Conservation (phyloP, 2,797 vertebrate species). For the Gobionotothen gibberifrons region DNA sequence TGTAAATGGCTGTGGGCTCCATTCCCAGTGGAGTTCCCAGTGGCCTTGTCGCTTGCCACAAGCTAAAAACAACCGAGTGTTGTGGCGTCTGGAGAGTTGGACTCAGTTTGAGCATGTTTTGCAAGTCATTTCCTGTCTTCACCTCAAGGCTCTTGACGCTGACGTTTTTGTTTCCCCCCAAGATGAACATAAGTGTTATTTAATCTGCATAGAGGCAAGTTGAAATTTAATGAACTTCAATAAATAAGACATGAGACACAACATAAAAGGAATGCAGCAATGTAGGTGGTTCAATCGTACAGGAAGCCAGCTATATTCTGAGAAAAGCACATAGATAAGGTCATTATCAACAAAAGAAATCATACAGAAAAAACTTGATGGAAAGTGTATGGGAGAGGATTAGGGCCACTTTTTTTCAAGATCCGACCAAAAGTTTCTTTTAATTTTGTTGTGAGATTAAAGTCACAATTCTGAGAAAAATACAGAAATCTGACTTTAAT, state of each 20-base stretch:
- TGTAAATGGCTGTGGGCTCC: conserved; percentile 49
- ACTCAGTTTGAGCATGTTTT: conserved; percentile 60
- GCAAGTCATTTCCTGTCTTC: conserved; percentile 56
- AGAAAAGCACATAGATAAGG: conserved; percentile 26
- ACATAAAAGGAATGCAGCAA: conserved; percentile 14
- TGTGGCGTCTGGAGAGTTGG: conserved; percentile 33
- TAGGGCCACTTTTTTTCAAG: no score
- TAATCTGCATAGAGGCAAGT: conserved; percentile 36
- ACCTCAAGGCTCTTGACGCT: conserved; percentile 51
- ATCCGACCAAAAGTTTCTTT: no score
- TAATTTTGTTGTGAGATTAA: no score
- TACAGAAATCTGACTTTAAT: no score
- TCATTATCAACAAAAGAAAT: conserved; percentile 45
- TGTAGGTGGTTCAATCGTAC: conserved; percentile 32
- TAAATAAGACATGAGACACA: conserved; percentile 53
- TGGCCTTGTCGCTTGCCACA: conserved; percentile 25
- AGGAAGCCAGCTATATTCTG: conserved; percentile 21
- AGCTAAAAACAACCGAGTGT: conserved; percentile 46
- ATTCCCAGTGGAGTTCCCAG: conserved; percentile 29
- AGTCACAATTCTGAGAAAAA: no score
- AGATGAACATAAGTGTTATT: conserved; percentile 36
- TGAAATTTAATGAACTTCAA: conserved; percentile 49
- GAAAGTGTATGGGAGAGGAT: background rate
- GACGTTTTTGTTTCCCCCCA: conserved; percentile 8
- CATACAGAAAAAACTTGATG: conserved; percentile 30